phyloP scores from a whole-genome alignment of 2,113 vertebrate species.

The Hydrochoerus hydrochaeris region DNA sequence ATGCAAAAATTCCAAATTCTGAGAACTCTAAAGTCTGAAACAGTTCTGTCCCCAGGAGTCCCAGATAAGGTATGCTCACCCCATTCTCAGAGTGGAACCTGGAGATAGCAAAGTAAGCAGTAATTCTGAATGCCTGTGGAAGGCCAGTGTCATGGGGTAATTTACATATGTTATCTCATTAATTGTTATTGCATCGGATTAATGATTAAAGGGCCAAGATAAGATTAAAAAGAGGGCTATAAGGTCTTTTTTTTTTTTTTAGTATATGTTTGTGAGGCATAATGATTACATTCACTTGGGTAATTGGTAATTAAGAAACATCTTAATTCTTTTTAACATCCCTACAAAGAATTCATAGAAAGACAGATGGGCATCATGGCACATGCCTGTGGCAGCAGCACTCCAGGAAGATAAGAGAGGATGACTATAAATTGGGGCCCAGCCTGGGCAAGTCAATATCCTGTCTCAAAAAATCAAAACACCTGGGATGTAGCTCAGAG shows the following conservation, averaged over 20 bases:
- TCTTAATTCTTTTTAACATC: background rate
- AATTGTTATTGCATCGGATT: background rate
- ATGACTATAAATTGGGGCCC: background rate
- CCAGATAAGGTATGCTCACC: rapidly evolving
- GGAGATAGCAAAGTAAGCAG: background rate
- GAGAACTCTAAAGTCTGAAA: background rate
- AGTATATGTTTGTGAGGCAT: background rate
- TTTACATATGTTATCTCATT: background rate
- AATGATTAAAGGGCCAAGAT: background rate
- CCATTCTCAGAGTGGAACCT: background rate
- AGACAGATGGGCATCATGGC: background rate
- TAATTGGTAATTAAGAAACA: background rate
- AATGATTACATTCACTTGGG: background rate
- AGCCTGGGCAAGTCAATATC: background rate
- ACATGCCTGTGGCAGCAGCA: background rate
- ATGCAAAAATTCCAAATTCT: background rate
- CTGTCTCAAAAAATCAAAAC: background rate
- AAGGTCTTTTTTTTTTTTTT: background rate
- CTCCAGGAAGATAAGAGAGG: background rate
- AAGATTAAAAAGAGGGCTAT: background rate
- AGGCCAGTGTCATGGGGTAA: background rate
- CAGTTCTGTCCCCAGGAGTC: background rate
- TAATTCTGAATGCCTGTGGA: background rate
- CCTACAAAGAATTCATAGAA: background rate
- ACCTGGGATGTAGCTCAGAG: background rate